Evolutionary conservation across 2,113 vertebrate genomes (phyloP).

Genomic region (Phyllostomus discolor): DNA sequence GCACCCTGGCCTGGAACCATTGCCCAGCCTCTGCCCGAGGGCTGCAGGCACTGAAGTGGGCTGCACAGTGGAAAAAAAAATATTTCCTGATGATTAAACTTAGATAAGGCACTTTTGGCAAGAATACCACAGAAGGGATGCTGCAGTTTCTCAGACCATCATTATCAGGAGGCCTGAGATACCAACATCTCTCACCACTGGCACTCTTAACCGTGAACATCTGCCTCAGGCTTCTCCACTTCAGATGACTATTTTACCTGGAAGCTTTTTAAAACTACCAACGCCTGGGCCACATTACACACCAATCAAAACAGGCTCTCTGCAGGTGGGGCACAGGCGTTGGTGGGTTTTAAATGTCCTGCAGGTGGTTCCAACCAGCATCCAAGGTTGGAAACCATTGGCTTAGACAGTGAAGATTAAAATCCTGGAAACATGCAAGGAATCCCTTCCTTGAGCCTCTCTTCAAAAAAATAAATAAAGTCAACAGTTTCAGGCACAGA

Average conservation of each 20-base stretch:
- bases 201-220: not conserved
- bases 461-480: not conserved
- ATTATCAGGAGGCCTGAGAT: fast-evolving
- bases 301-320: not conserved
- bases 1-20: no score
- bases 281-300: not conserved
- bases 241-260: not conserved
- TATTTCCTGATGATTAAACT: not conserved
- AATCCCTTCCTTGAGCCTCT: not conserved
- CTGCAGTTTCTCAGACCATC: not conserved
- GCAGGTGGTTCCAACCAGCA: not conserved
- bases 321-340: not conserved
- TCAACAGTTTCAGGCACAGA: not conserved
- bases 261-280: not conserved
- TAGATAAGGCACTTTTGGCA: not conserved
- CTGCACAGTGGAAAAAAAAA: not conserved
- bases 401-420: not conserved
- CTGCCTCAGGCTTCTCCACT: not conserved
- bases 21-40: no score
- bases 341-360: not conserved
- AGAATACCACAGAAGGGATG: not conserved
- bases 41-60: no score
- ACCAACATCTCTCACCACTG: not conserved
- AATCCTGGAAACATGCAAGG: not conserved
- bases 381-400: not conserved